phyloP scores from a whole-genome alignment of 2,888 invertebrate species.

The Amaurobius ferox region DNA sequence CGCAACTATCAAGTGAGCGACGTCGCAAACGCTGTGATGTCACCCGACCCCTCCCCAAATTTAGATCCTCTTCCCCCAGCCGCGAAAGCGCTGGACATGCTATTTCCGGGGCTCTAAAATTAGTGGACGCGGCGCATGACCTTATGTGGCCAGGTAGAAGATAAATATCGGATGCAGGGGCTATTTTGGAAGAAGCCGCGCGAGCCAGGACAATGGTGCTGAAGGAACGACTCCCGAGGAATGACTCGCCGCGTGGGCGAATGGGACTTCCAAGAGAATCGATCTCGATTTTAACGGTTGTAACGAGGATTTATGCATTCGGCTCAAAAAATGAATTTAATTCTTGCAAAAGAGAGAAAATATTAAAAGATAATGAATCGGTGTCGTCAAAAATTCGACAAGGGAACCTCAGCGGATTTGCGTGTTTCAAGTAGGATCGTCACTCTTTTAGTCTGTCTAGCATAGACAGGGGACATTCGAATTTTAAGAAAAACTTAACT shows the following conservation, averaged over 20 bases:
- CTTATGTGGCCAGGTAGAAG: constrained; percentile 69
- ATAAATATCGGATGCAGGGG: constrained; percentile 5
- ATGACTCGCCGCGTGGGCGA: background rate
- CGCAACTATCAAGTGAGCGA: background rate
- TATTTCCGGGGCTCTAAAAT: constrained; percentile 66
- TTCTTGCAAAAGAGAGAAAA: no score
- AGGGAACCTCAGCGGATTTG: no score
- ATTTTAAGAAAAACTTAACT: no score
- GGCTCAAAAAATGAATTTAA: no score
- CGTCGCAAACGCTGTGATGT: constrained; percentile 5
- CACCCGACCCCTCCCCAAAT: constrained; percentile 64
- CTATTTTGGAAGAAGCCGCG: background rate
- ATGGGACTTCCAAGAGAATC: no score
- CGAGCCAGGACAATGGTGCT: background rate
- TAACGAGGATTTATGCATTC: no score
- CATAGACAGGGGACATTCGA: no score
- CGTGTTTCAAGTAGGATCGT: no score
- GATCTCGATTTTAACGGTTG: background rate
- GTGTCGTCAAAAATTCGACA: no score
- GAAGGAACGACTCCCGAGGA: background rate
- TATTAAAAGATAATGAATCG: no score
- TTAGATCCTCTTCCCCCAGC: constrained; percentile 35
- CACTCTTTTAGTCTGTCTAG: no score
- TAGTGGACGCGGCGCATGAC: constrained; percentile 67
- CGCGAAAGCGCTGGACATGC: constrained; percentile 59